Evolutionary conservation across 1,140 invertebrate species (phyloP), one percentile per base, ranked within the genome.

Genomic region (Gryon sp.): DNA sequence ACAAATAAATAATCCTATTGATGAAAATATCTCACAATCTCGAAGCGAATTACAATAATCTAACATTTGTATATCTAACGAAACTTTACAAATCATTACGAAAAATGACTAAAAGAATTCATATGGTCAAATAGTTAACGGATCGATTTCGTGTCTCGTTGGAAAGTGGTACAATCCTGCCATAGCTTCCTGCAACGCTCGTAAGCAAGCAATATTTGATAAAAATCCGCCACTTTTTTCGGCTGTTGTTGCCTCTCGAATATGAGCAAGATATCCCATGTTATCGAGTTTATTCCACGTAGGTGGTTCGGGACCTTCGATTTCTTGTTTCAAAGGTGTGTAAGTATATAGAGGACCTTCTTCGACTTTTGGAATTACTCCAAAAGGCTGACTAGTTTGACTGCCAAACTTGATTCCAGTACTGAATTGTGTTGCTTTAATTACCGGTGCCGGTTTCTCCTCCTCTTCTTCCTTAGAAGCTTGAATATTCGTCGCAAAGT

Each of bases 211-310:
- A 65, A 97, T 89, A 4, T 92, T 91, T 1, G 95, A 90, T 20
- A 92, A 91, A 85, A 95, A 99, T 2, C 98, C 98, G 32, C 97
- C 97, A 12, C 96, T 97, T 74, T 92, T 91, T 82, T 98, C 97
- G 22, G 91, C 85, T 16, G 91, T 87, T 14, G 90, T 93, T 72
- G 96, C 94, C 14, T 86, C 66, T 59, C 92, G 88, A 38, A 99
- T 92, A 87, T 98, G 93, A 3, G 90, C 83, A 36, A 96, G 89
- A 83, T 96, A 99, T 0, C 95, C 94, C 57, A 90, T 88, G 3
- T 80, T 82, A 60, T 92, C 85, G 0, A 98, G 88, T 11, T 96
- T 92, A 7, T 90, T 84, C 45, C 90, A 85, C 0, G 81, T 80
- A 0, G 97, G 97, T 7, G 93, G 90, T 2, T 86, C 77, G 0